Evolutionary conservation across 2,113 vertebrate species (phyloP), one percentile per base, ranked within the genome.

Genomic region (Serinus canaria): DNA sequence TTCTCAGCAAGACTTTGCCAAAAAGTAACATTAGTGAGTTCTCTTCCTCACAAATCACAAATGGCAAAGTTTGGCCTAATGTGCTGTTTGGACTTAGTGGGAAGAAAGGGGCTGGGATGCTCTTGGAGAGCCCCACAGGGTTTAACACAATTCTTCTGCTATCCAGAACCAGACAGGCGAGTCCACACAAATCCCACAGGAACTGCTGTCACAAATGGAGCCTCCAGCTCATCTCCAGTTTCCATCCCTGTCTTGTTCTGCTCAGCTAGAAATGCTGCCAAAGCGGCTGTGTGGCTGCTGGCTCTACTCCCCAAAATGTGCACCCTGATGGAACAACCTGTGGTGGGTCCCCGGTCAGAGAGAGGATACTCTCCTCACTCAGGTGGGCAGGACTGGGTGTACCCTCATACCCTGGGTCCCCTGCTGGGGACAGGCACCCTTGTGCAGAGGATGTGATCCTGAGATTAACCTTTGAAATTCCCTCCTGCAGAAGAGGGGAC

Each of bases 201-300:
- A 89, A 17, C 13, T 1, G 1, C 69, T 60, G 53, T 63, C 80
- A 76, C 41, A 80, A 62, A n/a, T 9, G 6, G 55, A 91, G 77
- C 60, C 88, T 90, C 83, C 72, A 76, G 79, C 62, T 77, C 59
- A 1, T 86, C 92, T 92, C 76, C 64, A 31, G 4, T 64, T 94
- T 50, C 83, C 67, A 63, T 13, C 37, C 39, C 77, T 64, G 67
- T 44, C 72, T 81, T 9, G 2, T 46, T 92, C 76, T 15, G 8
- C 75, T 82, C 4, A 0, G 20, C 23, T 41, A 15, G 43, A 87
- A 92, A 87, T 0, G 8, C 69, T 81, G 73, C 75, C 87, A 70
- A 46, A 72, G 55, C 0, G 0, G 60, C 44, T 14, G 6, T 8
- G 20, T 6, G 2, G 67, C 50, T 0, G 0, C 52, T 10, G 6